A percentile compares a stretch with the other conserved stretches of the same genome.
Conservation (phyloP, 1,140 invertebrate species). For the Vanessa atalanta region DNA sequence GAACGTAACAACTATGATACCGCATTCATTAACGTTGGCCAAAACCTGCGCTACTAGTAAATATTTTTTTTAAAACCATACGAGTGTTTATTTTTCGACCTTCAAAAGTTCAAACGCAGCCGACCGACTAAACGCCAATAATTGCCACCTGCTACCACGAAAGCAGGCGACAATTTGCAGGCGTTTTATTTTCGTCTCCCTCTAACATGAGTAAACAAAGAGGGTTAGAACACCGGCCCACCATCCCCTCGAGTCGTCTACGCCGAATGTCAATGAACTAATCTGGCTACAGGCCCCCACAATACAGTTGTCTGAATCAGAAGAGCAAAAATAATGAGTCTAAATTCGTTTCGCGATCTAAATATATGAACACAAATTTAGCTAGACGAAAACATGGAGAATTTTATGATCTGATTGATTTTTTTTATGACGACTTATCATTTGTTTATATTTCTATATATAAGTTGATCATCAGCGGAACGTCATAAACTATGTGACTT, state of each 20-base stretch:
- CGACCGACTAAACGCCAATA: constrained; percentile 64
- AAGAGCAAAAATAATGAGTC: constrained; percentile 46
- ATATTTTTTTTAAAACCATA: constrained; percentile 13
- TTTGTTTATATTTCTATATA: not conserved
- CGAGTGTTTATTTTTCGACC: constrained; percentile 70
- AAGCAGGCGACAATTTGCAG: constrained; percentile 66
- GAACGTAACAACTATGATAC: constrained; percentile 27
- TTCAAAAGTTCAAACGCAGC: constrained; percentile 71
- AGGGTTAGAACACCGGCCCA: constrained; percentile 41
- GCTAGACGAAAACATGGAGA: constrained; percentile 33
- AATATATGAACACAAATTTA: constrained; percentile 16
- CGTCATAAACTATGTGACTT: constrained; percentile 35
- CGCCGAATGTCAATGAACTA: constrained; percentile 76
- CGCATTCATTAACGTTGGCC: constrained; percentile 16
- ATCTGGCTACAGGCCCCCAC: constrained; percentile 61
- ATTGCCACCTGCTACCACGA: constrained; percentile 71
- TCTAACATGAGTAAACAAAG: constrained; percentile 42
- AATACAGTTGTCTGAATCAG: constrained; percentile 53
- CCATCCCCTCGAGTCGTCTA: constrained; percentile 63
- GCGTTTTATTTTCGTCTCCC: constrained; percentile 44
- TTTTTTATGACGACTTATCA: constrained; percentile 7
- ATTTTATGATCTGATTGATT: constrained; percentile 24
- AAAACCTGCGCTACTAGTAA: constrained; percentile 15
- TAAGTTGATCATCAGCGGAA: constrained; percentile 22
- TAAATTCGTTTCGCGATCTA: constrained; percentile 32